phyloP scores from a whole-genome alignment of 2,888 invertebrate species.

The Spicauda simplicius region DNA sequence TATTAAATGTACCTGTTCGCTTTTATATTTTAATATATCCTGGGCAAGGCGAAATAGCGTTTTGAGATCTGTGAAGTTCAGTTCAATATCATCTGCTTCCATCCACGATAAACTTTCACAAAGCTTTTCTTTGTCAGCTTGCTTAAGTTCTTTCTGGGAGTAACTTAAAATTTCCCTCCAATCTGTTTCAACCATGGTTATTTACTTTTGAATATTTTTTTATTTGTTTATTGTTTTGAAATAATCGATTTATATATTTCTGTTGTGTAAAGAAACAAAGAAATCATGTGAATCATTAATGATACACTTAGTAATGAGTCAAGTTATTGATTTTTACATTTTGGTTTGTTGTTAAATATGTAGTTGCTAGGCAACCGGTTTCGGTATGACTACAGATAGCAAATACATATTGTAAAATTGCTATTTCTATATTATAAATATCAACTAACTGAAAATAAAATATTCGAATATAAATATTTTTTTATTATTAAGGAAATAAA shows the following conservation, averaged over 20 bases:
- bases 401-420: no score
- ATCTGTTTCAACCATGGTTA: slow-evolving; percentile 80
- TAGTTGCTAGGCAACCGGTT: no score
- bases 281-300: no score
- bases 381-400: no score
- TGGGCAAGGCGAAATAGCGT: slow-evolving; percentile 86
- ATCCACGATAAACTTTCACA: slow-evolving; percentile 86
- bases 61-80: slow-evolving; percentile 83
- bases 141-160: slow-evolving; percentile 81
- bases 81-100: slow-evolving; percentile 84
- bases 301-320: no score
- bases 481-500: no score
- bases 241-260: background rate
- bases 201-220: background rate
- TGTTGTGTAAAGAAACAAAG: background rate
- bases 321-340: no score
- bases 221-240: background rate
- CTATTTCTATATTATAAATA: no score
- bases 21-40: slow-evolving; percentile 88
- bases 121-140: slow-evolving; percentile 87
- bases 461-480: no score
- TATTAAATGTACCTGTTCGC: slow-evolving; percentile 85
- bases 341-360: no score
- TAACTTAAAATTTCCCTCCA: slow-evolving; percentile 85
- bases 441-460: no score